These are phyloP conservation scores for Pipra filicauda DNA, from an alignment of 2,113 vertebrate genomes.

Conservation along the genomic window DNA sequence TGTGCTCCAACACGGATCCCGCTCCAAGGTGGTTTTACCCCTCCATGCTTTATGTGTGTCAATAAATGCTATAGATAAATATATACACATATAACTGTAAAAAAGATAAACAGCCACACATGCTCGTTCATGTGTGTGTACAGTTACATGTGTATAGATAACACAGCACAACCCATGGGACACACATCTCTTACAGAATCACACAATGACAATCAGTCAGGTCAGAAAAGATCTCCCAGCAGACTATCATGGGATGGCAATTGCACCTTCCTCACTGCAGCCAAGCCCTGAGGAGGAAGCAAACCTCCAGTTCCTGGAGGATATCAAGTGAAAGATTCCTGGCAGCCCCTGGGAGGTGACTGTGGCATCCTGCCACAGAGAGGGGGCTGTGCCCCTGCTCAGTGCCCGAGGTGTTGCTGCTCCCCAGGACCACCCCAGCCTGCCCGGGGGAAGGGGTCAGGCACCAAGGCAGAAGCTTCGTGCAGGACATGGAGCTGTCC, in stretches of 20 bases:
- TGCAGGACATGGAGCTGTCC: rapidly evolving
- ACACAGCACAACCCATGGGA: not conserved
- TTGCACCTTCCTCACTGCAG: rapidly evolving
- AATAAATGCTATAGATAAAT: not conserved
- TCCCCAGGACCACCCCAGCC: not conserved
- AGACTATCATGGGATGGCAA: rapidly evolving
- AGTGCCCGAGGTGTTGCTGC: rapidly evolving
- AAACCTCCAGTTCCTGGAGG: not conserved
- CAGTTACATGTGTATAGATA: rapidly evolving
- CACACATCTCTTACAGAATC: not conserved
- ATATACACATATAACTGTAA: not conserved
- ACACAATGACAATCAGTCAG: not conserved
- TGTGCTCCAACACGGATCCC: rapidly evolving
- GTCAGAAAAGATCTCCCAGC: not conserved
- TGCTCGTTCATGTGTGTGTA: not conserved
- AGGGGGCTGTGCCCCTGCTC: not conserved
- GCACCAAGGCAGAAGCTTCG: rapidly evolving
- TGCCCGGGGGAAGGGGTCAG: not conserved
- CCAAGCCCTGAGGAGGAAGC: not conserved
- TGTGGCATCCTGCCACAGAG: not conserved
- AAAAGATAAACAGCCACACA: rapidly evolving
- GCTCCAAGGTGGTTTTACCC: rapidly evolving
- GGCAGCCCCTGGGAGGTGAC: not conserved
- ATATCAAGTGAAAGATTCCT: rapidly evolving
- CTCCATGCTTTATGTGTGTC: rapidly evolving